phyloP scores from a whole-genome alignment of 1,140 invertebrate species.

The Spodoptera litura region DNA sequence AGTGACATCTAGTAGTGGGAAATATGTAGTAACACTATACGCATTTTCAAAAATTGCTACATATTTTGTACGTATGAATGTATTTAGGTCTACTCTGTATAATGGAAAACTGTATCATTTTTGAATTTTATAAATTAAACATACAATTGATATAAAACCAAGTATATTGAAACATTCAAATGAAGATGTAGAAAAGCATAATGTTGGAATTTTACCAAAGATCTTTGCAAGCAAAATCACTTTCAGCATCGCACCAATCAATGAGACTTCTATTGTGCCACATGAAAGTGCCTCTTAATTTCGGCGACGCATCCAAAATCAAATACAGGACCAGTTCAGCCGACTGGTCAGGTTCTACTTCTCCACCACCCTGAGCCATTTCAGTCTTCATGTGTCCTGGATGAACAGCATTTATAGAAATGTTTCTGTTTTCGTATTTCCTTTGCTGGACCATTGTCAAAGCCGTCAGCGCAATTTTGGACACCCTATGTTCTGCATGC shows the following conservation, averaged over 20 bases:
- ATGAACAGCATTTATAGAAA: constrained; percentile 78
- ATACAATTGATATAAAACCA: neutral
- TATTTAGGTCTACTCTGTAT: no score
- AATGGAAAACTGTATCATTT: no score
- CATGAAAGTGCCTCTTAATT: constrained; percentile 74
- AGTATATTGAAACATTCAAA: neutral
- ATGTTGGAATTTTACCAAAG: constrained; percentile 51
- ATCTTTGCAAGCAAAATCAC: constrained; percentile 71
- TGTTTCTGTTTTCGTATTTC: constrained; percentile 68
- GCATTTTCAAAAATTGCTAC: no score
- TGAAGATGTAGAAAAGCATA: neutral
- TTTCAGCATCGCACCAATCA: constrained; percentile 75
- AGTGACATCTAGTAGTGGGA: neutral
- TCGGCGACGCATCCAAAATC: constrained; percentile 72
- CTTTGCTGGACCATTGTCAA: constrained; percentile 87
- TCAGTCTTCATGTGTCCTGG: constrained; percentile 75
- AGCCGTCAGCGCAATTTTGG: constrained; percentile 90
- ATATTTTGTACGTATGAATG: no score
- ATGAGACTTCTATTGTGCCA: constrained; percentile 73
- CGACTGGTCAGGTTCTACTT: constrained; percentile 66
- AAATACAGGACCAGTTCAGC: constrained; percentile 71
- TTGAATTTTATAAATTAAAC: neutral
- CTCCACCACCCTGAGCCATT: constrained; percentile 67
- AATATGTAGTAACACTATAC: no score
- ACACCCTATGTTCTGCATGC: constrained; percentile 89